These are phyloP conservation scores for Troides helena DNA, from an alignment of 2,888 invertebrate genomes.

Conservation along the genomic window DNA sequence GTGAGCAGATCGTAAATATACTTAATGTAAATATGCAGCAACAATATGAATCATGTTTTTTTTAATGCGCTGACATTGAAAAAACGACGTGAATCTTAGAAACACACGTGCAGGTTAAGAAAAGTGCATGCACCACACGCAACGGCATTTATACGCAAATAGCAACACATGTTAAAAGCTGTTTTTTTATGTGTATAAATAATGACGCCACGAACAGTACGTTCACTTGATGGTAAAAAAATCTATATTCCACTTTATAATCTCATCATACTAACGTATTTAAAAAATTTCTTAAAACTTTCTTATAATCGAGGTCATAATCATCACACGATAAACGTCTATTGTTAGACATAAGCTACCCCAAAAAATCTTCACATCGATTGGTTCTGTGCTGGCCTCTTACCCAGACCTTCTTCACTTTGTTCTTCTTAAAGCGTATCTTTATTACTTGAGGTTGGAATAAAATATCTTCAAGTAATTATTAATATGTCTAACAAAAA, in stretches of 20 bases:
- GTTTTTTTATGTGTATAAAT: not conserved
- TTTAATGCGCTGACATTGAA: conserved; percentile 17
- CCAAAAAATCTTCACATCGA: too few relatives aligned
- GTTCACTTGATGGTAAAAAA: not conserved
- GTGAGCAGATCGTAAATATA: not conserved
- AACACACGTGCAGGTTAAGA: conserved; percentile 35
- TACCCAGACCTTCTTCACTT: too few relatives aligned
- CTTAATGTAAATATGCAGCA: not conserved
- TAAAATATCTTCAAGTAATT: too few relatives aligned
- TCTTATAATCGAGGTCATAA: too few relatives aligned
- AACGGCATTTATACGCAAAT: conserved; percentile 34
- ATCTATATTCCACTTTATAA: not conserved
- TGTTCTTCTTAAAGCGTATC: too few relatives aligned
- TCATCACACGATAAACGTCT: too few relatives aligned
- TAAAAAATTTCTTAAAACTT: too few relatives aligned
- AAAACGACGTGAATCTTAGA: conserved; percentile 32
- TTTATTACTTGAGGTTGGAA: too few relatives aligned
- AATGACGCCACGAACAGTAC: not conserved
- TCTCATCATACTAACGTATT: too few relatives aligned
- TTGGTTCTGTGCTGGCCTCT: too few relatives aligned
- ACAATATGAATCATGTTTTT: not conserved
- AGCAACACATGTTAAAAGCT: conserved; percentile 27
- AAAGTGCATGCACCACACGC: conserved; percentile 40
- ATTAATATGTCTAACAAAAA: too few relatives aligned
- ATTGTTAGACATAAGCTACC: too few relatives aligned